Evolutionary conservation across 2,113 vertebrate species (phyloP).

Genomic region (Oreochromis spilurus): DNA sequence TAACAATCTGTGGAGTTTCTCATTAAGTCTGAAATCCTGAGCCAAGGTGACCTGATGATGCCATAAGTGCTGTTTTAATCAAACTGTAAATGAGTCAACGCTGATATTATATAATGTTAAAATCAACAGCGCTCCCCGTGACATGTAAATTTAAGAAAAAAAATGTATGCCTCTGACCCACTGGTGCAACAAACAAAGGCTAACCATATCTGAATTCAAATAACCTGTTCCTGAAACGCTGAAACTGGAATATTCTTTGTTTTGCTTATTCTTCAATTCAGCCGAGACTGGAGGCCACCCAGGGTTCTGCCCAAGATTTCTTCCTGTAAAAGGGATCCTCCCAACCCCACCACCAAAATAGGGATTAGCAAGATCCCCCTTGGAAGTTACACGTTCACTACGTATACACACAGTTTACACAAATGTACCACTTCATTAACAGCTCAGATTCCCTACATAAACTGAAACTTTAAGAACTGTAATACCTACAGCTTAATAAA

Average conservation of each 20-base stretch:
- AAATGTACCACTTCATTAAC: not conserved
- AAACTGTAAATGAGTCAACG: not conserved
- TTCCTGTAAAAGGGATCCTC: not conserved
- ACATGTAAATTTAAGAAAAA: not conserved
- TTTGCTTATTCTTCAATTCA: not conserved
- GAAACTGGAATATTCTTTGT: not conserved
- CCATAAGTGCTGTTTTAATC: not conserved
- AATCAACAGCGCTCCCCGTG: not conserved
- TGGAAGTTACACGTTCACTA: rapidly evolving
- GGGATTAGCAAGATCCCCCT: not conserved
- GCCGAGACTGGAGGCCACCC: not conserved
- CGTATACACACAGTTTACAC: not conserved
- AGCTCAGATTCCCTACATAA: rapidly evolving
- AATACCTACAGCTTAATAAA: not conserved
- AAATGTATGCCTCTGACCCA: not conserved
- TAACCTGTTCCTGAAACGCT: not conserved
- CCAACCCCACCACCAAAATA: not conserved
- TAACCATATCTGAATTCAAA: not conserved
- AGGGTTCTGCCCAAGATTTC: not conserved
- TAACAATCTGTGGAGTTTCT: not conserved
- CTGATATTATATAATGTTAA: not conserved
- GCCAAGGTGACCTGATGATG: not conserved
- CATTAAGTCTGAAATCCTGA: not conserved
- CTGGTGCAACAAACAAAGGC: not conserved
- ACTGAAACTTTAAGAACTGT: not conserved